Evolutionary conservation across 2,797 vertebrate genomes (phyloP), one percentile per base, ranked within the genome.

Genomic region (Macropodus opercularis): DNA sequence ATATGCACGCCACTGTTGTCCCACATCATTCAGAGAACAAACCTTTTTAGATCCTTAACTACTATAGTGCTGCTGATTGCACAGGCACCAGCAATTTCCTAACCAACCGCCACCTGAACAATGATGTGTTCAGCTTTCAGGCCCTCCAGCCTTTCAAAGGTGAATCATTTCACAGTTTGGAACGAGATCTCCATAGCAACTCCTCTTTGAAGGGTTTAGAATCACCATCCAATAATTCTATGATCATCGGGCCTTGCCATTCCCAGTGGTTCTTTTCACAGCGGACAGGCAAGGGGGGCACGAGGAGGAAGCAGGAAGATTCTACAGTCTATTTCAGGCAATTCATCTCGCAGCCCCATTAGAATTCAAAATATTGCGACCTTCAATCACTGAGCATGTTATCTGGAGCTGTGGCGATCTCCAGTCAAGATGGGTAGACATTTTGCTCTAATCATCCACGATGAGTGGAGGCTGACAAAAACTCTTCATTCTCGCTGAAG

Each of bases 281-380:
- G 95, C 93, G 94, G 95, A 98, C 95, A 95, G 94, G 93, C 94
- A 93, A 94, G 82, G 83, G 80, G 83, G 84, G 79, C 76, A 72
- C 2, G 69, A 86, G 86, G 87, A 91, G 94, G 94, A 95, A 95
- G 94, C 94, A 94, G 94, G 93, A 93, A 95, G 95, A 96, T 96
- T 97, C 96, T 96, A 95, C 94, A 96, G 95, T 96, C 95, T 97
- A 97, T 98, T 98, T 97, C 96, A 97, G 93, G 96, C 95, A 98
- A 99, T 98, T 98, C 96, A 97, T 98, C 95, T 95, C 90, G 93
- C 95, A 93, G 95, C 93, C 95, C 96, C 95, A 98, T 98, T 99
- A 98, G 96, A 98, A 99, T 98, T 98, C 97, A 97, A 98, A 99
- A 98, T 99, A 99, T 99, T 98, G 98, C 96, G 95, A 98, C 97